Evolutionary conservation across 2,113 vertebrate species (phyloP), one percentile per base, ranked within the genome.

Genomic region (Cichladusa arquata): DNA sequence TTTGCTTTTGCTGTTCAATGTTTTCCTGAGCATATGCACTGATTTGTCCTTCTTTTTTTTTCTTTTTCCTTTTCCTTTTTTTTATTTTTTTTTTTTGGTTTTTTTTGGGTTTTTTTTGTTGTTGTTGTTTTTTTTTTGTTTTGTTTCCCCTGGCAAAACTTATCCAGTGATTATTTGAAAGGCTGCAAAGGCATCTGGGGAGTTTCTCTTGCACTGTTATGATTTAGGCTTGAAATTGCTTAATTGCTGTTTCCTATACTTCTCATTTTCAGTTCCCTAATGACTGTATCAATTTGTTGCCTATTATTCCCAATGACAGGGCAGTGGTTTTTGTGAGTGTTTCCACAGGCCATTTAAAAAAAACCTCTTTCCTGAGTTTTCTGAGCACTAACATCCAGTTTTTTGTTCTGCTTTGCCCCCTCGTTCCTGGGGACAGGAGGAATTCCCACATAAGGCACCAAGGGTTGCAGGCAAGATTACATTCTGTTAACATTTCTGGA

Each of bases 181-280:
- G 85, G 72, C 94, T 95, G 83, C 1, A 11, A 74, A 88, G 34
- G 92, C 77, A 88, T 92, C 93, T 94, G 66, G 94, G 96, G 95
- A 97, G 25, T 86, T 96, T 79, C 76, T 81, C 85, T 94, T 64
- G 85, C 0, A 8, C 72, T 94, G 92, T 95, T 96, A 79, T 84
- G 86, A 95, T 94, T 96, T 95, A 93, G 85, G 92, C 85, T 95
- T 94, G 93, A 96, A 97, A 96, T 96, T 94, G 57, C 71, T 95
- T 97, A 97, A 97, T 96, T 96, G 91, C 89, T 94, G 54, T 92
- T 96, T 94, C 89, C 92, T 92, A 61, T 83, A 95, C 82, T 93
- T 86, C 95, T 96, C 89, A 92, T 96, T 95, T 96, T 92, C 95
- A 58, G 91, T 60, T 97, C 96, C 95, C 96, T 77, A 91, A 91